Base-by-base conservation (phyloP, 2,797 vertebrate species). In the Glyptemys insculpta region DNA sequence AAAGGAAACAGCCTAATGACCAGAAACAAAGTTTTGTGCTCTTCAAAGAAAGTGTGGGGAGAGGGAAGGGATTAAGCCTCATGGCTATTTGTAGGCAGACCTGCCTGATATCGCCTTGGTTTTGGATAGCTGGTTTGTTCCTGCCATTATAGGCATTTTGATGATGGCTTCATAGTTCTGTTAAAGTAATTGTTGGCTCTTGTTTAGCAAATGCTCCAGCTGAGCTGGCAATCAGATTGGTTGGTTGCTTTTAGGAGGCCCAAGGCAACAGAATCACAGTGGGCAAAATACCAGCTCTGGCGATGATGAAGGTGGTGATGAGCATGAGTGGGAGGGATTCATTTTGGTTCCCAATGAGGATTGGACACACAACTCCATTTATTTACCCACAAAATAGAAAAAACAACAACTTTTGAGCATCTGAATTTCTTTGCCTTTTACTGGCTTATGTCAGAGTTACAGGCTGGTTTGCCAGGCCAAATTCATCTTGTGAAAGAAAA, bases 111-210 rank as follows among this genome's bases (percentile, higher is more conserved):
- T 37, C 53, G 89, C 53, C 2, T 62, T 6, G 52, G 10, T 95
- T 94, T 92, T 94, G 88, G 91, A 95, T 90, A 97, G 92, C 97
- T 97, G 94, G 27, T 81, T 96, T 95, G 57, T 76, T 94, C 74
- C 84, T 78, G 90, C 93, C 94, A 89, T 97, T 96, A 93, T 8
- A 92, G 87, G 83, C 81, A 52, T 96, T 97, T 96, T 93, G 96
- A 95, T 96, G 87, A 95, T 84, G 89, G 91, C 91, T 92, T 97
- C 97, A 90, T 85, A 91, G 68, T 93, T 87, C 94, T 92, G 3
- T 85, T 41, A 90, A 96, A 94, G 90, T 96, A 96, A 97, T 95
- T 85, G 92, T 92, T 95, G 85, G 91, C 90, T 93, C 83, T 90
- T 94, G 92, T 92, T 97, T 94, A 95, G 86, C 59, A 91, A 93